Conservation (phyloP, 2,797 vertebrate species). For the Gambusia yucatana region DNA sequence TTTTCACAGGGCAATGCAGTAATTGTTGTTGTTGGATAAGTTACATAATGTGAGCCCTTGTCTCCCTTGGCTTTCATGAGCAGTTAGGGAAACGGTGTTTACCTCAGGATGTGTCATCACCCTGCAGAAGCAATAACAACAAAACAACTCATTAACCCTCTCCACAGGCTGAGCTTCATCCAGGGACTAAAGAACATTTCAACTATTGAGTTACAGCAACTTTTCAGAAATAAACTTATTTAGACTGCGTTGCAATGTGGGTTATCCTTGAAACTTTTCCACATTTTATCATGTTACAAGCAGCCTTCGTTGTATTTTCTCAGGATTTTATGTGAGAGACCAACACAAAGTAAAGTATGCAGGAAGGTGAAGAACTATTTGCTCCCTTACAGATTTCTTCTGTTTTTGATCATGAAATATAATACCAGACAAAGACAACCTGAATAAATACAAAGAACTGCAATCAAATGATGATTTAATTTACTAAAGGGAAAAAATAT, state of each 20-base stretch:
- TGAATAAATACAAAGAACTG: not conserved
- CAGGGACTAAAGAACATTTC: constrained; percentile 33
- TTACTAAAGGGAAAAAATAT: not conserved
- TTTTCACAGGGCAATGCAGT: not conserved
- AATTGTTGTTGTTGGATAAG: not conserved
- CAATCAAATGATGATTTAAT: not conserved
- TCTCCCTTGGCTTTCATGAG: constrained; percentile 11
- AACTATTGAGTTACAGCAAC: constrained; percentile 11
- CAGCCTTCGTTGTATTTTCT: not conserved
- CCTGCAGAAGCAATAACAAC: constrained; percentile 31
- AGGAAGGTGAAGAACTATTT: not conserved
- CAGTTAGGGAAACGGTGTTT: constrained; percentile 40
- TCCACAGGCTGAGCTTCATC: constrained; percentile 48
- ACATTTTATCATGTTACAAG: not conserved
- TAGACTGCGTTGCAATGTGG: not conserved
- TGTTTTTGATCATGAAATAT: not conserved
- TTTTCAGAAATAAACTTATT: not conserved
- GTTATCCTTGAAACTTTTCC: not conserved
- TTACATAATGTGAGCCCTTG: not conserved
- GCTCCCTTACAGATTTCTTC: not conserved
- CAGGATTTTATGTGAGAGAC: too few species aligned
- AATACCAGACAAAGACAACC: not conserved
- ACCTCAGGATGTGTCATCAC: constrained; percentile 51
- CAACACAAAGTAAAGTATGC: not conserved
- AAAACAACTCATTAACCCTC: constrained; percentile 64